phyloP scores from a whole-genome alignment of 2,797 vertebrate genomes.

The Ataeniobius toweri region DNA sequence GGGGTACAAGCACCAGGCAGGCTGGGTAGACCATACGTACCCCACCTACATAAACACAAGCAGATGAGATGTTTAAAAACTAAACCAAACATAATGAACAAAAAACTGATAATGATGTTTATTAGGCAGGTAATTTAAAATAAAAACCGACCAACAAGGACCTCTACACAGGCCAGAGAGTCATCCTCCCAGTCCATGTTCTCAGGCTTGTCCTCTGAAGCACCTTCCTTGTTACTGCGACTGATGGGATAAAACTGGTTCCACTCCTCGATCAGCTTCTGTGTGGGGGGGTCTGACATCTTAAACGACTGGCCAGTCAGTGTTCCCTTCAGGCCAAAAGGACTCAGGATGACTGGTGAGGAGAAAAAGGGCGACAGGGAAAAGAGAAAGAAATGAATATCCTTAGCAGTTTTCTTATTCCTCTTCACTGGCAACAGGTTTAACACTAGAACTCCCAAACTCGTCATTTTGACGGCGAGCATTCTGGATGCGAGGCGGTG shows the following conservation, averaged over 20 bases:
- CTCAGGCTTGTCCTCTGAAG: slow-evolving; percentile 89
- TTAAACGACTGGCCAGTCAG: slow-evolving; percentile 98
- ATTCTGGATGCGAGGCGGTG: no score
- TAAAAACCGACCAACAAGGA: slow-evolving; percentile 90
- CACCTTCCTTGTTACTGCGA: slow-evolving; percentile 86
- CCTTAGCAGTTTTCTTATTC: background rate
- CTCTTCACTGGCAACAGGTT: background rate
- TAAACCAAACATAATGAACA: background rate
- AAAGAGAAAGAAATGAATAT: background rate
- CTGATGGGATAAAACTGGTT: slow-evolving; percentile 98
- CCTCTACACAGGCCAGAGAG: slow-evolving; percentile 96
- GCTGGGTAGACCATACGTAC: slow-evolving; percentile 98
- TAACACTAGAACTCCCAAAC: no score
- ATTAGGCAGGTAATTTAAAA: background rate
- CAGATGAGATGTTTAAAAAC: background rate
- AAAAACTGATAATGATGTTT: background rate
- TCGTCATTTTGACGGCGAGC: no score
- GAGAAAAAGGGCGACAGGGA: background rate
- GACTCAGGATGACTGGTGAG: slow-evolving; percentile 92
- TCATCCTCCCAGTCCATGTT: slow-evolving; percentile 99
- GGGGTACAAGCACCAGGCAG: slow-evolving; percentile 95
- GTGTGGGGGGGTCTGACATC: slow-evolving; percentile 95
- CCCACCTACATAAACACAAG: slow-evolving; percentile 80
- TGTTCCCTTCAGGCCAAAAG: slow-evolving; percentile 95
- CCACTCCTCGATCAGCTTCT: slow-evolving; percentile 98